Base-by-base conservation (phyloP, 2,888 invertebrate genomes). In the Gandaritis pyraliata region DNA sequence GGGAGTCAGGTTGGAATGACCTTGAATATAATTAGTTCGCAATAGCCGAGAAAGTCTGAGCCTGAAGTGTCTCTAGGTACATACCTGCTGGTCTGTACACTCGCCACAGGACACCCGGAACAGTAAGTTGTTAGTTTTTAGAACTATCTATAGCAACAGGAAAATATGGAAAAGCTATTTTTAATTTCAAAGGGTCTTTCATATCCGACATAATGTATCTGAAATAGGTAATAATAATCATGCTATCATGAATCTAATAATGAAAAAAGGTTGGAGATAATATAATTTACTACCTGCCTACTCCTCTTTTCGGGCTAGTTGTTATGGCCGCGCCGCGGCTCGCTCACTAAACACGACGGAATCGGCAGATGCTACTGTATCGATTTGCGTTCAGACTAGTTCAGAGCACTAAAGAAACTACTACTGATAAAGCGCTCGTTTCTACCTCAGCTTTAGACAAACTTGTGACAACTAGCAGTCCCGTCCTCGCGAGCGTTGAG, bases 371-470 rank as follows among this genome's bases (percentile, higher is more conserved):
- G 55, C 47, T 30, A 16, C 48, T 48, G 8, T 48, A 56, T 56
- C 30, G 41, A 48, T 56, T 41, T 2, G 11, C 55, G 29, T 23
- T 39, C 16, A 56, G 41, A n/a, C n/a, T n/a, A n/a, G n/a, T n/a
- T n/a, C n/a, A n/a, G n/a, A n/a, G n/a, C n/a, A n/a, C n/a, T n/a
- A n/a, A n/a, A n/a, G n/a, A n/a, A n/a, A n/a, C n/a, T n/a, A n/a
- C n/a, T n/a, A n/a, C n/a, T n/a, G n/a, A 48, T 48, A 48, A 47
- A 39, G 48, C 55, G 15, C 23, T 15, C 29, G 39, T 30, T 30
- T 48, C 39, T 53, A 45, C 16, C 45, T 53, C 39, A 47, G 48
- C 39, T 48, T n/a, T 56, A 12, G 48, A 54, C 54, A 54, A 54
- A 54, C 54, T 54, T 54, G 38, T 15, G 41, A 38, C 7, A 49